phyloP scores from a whole-genome alignment of 2,797 vertebrate genomes.

The Schizopygopsis malacanthus region DNA sequence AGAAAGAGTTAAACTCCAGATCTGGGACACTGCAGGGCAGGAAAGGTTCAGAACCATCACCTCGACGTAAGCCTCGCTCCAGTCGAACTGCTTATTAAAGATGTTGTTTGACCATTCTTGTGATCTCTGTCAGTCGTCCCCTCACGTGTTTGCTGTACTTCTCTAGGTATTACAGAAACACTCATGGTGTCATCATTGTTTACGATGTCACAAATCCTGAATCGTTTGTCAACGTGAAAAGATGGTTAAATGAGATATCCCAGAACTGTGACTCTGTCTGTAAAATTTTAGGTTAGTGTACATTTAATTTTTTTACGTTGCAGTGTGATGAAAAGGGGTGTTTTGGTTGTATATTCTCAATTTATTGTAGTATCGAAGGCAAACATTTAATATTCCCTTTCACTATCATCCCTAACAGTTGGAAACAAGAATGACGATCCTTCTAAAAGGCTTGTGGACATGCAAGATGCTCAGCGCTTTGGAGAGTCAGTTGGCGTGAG shows the following conservation, averaged over 20 bases:
- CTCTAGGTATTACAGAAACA: slow-evolving; percentile 86
- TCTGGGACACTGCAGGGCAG: slow-evolving; percentile 85
- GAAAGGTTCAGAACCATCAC: slow-evolving; percentile 85
- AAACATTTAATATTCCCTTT: not conserved
- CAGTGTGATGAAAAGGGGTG: not conserved
- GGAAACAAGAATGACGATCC: slow-evolving; percentile 88
- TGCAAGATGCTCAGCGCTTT: slow-evolving; percentile 79
- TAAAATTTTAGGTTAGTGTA: slow-evolving; percentile 82
- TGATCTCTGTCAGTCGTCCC: not conserved
- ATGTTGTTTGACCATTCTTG: not conserved
- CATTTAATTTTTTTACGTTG: not conserved
- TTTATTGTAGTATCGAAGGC: not conserved
- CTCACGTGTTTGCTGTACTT: not conserved
- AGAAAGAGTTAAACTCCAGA: slow-evolving; percentile 86
- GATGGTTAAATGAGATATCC: slow-evolving; percentile 86
- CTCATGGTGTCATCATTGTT: slow-evolving; percentile 87
- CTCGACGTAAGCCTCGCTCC: slow-evolving; percentile 74
- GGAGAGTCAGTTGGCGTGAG: slow-evolving; percentile 82
- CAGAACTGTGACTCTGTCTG: slow-evolving; percentile 88
- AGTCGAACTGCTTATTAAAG: not conserved
- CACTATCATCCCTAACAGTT: slow-evolving; percentile 69
- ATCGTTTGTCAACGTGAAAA: slow-evolving; percentile 86
- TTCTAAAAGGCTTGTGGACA: slow-evolving; percentile 78
- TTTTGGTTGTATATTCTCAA: not conserved
- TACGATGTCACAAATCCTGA: slow-evolving; percentile 87